Evolutionary conservation across 2,888 invertebrate genomes (phyloP).

Genomic region (Sabatieria punctata): DNA sequence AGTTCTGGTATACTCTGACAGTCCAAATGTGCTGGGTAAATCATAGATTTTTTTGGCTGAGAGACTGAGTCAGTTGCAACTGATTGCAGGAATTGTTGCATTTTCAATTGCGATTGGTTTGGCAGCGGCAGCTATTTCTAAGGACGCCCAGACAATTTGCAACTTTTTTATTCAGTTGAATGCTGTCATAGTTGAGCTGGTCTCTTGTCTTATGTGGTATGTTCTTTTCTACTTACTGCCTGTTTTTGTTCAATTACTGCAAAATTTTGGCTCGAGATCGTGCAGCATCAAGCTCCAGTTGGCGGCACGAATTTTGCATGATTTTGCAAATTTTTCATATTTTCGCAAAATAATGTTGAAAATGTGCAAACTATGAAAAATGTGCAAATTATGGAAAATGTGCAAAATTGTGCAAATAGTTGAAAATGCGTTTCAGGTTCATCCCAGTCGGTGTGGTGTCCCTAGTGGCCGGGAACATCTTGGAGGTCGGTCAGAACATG

Average conservation of each 20-base stretch:
- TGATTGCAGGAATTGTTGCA: not conserved
- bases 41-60: not conserved
- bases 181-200: not conserved
- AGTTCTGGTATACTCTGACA: not conserved
- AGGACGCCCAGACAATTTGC: not conserved
- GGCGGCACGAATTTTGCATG: too few relatives aligned
- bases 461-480: not conserved
- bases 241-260: not conserved
- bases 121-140: not conserved
- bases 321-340: too few relatives aligned
- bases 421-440: too few relatives aligned
- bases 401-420: too few relatives aligned
- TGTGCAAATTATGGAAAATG: too few relatives aligned
- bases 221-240: not conserved
- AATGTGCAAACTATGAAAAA: too few relatives aligned
- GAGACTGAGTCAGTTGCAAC: not conserved
- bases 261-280: too few relatives aligned
- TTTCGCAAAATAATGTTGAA: too few relatives aligned
- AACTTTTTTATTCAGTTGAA: not conserved
- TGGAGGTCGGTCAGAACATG: not conserved
- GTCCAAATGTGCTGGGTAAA: not conserved
- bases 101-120: not conserved
- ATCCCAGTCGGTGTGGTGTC: not conserved
- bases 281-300: too few relatives aligned
- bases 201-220: not conserved